Percentiles rank a stretch among this genome's conserved stretches.
phyloP scores from a whole-genome alignment of 2,888 invertebrate species.

The Dromius quadrimaculatus region DNA sequence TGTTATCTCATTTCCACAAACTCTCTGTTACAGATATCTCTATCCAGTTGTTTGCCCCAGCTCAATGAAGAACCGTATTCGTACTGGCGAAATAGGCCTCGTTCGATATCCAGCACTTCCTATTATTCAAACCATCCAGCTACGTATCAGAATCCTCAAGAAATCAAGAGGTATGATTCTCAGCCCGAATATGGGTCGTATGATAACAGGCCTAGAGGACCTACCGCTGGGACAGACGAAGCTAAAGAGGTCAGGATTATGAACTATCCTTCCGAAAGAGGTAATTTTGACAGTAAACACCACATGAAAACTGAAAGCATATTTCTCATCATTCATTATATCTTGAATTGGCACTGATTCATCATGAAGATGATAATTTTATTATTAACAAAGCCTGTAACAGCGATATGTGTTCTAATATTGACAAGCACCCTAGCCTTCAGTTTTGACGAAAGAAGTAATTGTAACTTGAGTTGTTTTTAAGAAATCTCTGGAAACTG shows the following conservation, averaged over 20 bases:
- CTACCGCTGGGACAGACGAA: not conserved
- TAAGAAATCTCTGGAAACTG: no score
- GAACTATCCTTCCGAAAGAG: slow-evolving; percentile 8
- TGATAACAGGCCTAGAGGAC: not conserved
- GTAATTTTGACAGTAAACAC: no score
- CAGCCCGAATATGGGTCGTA: not conserved
- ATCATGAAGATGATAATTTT: no score
- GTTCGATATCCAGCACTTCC: slow-evolving; percentile 1
- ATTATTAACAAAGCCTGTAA: no score
- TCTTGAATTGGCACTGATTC: no score
- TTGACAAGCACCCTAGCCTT: no score
- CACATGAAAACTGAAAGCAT: no score
- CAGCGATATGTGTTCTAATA: no score
- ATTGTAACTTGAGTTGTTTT: no score
- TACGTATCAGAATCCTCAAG: slow-evolving; percentile 3
- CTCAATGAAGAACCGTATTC: not conserved
- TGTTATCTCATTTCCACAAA: no score
- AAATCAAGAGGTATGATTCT: not conserved
- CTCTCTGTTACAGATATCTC: slow-evolving; percentile 7
- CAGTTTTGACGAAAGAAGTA: no score
- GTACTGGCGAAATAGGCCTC: not conserved
- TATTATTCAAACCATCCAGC: slow-evolving; percentile 19
- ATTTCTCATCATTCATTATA: no score
- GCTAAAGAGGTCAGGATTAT: slow-evolving; percentile 13
- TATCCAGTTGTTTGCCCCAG: not conserved